These are phyloP conservation scores for Ophion obscuratus DNA, from an alignment of 2,888 invertebrate species.

Conservation along the genomic window DNA sequence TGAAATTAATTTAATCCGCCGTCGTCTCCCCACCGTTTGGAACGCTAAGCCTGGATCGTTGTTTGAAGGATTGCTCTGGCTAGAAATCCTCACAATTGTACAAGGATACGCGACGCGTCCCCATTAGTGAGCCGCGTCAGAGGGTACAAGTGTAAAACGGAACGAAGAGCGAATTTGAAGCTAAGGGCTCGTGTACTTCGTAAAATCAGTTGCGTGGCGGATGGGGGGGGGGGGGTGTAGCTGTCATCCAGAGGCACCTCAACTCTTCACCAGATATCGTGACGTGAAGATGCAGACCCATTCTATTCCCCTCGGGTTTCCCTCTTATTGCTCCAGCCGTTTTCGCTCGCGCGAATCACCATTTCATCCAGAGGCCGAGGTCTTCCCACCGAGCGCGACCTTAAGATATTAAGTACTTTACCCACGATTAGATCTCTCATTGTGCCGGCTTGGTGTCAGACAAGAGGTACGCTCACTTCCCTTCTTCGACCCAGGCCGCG, in stretches of 20 bases:
- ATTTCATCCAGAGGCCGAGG: constrained; percentile 62
- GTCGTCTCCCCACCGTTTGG: constrained; percentile 1
- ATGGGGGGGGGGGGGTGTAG: constrained; percentile 67
- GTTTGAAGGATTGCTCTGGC: constrained; percentile 11
- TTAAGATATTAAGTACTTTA: constrained; percentile 84
- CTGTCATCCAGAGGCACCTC: constrained; percentile 78
- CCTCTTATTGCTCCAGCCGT: constrained; percentile 58
- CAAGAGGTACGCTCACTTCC: constrained; percentile 77
- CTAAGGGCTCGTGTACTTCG: constrained; percentile 16
- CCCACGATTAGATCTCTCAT: constrained; percentile 84
- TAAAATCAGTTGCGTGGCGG: constrained; percentile 64
- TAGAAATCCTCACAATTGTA: constrained; percentile 9
- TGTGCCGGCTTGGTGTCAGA: constrained; percentile 82
- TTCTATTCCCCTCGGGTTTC: constrained; percentile 66
- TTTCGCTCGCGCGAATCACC: constrained; percentile 62
- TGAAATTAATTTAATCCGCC: constrained; percentile 14
- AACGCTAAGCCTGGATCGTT: constrained; percentile 12
- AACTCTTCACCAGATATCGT: constrained; percentile 80
- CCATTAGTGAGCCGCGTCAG: constrained; percentile 60
- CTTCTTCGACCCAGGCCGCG: constrained; percentile 44
- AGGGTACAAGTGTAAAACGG: constrained; percentile 35
- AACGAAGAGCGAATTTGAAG: constrained; percentile 21
- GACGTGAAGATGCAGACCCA: constrained; percentile 70
- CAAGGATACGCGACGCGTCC: constrained; percentile 41
- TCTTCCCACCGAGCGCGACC: constrained; percentile 76